Conservation (phyloP, 2,113 vertebrate species). For the Baryphthengus martii region DNA sequence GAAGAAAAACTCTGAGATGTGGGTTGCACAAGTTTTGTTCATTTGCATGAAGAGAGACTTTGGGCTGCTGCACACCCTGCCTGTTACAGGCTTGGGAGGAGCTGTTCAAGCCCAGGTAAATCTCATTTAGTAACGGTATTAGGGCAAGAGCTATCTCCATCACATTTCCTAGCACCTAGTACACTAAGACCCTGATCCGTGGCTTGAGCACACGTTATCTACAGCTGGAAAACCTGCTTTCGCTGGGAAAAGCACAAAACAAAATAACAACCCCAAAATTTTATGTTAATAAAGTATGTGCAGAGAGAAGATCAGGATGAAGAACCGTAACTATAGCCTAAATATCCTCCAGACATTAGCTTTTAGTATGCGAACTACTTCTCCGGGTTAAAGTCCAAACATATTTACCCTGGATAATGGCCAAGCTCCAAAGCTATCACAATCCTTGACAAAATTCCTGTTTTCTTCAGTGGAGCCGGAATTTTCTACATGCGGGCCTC, state of each 20-base stretch:
- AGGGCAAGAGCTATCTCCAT: rapidly evolving
- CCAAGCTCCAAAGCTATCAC: not conserved
- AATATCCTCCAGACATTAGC: not conserved
- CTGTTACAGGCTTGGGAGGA: rapidly evolving
- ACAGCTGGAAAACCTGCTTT: not conserved
- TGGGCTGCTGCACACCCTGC: not conserved
- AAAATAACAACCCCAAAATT: not conserved
- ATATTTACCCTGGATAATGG: not conserved
- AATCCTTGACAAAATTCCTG: not conserved
- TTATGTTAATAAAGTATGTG: not conserved
- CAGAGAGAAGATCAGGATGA: not conserved
- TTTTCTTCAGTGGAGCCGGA: not conserved
- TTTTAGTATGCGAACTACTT: not conserved
- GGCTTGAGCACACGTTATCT: not conserved
- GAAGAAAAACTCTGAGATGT: not conserved
- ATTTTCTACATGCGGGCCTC: not conserved
- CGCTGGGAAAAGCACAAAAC: not conserved
- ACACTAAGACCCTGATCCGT: not conserved
- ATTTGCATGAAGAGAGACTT: not conserved
- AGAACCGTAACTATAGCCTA: not conserved
- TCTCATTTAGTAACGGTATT: not conserved
- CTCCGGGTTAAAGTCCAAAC: not conserved
- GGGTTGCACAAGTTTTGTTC: not conserved
- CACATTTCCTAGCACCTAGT: not conserved
- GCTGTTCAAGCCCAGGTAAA: not conserved